These are phyloP conservation scores for Amphiprion clarkii DNA, from an alignment of 2,797 vertebrate genomes.

Conservation along the genomic window DNA sequence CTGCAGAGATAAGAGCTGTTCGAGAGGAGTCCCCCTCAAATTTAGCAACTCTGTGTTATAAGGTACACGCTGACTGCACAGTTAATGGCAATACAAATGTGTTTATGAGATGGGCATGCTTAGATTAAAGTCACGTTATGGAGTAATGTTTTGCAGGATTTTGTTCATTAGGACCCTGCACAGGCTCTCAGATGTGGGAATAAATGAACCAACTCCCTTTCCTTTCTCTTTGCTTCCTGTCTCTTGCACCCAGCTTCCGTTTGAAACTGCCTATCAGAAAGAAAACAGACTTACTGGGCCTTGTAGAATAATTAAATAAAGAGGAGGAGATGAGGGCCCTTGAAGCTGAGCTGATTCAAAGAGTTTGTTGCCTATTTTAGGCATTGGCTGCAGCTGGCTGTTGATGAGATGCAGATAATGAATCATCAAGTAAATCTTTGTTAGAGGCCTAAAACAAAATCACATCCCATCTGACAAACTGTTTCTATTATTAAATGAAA, in stretches of 20 bases:
- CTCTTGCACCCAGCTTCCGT: conserved; percentile 75
- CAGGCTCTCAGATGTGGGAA: conserved; percentile 65
- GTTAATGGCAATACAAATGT: neutral
- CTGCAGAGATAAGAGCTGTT: conserved; percentile 97
- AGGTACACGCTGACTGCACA: conserved; percentile 81
- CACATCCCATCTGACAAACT: neutral
- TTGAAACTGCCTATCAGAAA: conserved; percentile 75
- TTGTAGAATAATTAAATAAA: conserved; percentile 62
- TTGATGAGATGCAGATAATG: conserved; percentile 26
- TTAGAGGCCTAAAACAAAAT: conserved; percentile 12
- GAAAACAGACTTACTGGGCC: conserved; percentile 57
- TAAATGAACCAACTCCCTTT: conserved; percentile 77
- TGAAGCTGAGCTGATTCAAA: conserved; percentile 37
- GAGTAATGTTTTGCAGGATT: conserved; percentile 23
- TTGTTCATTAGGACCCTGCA: conserved; percentile 26
- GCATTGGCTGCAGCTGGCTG: neutral
- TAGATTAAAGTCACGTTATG: neutral
- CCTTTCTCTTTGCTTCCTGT: conserved; percentile 76
- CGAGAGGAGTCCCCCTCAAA: conserved; percentile 98
- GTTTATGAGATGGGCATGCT: neutral
- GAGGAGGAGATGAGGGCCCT: conserved; percentile 36
- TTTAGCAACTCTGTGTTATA: conserved; percentile 97
- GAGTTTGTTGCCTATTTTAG: conserved; percentile 37
- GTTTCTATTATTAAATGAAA: neutral
- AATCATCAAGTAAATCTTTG: conserved; percentile 21